Conservation (phyloP, 2,888 invertebrate species). For the Eristalis intricaria region DNA sequence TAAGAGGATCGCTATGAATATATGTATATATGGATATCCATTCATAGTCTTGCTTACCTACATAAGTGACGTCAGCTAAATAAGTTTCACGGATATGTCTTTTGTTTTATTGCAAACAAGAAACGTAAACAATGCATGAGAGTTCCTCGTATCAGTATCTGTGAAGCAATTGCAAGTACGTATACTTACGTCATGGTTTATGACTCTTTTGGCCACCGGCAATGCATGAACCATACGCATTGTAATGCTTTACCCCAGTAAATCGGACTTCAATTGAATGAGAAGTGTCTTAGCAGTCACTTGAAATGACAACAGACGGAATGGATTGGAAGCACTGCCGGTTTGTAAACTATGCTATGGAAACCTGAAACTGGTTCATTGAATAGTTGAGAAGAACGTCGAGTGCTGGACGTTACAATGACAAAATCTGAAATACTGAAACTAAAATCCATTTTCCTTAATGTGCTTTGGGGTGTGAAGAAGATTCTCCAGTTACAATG, state of each 20-base stretch:
- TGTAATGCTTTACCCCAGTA: constrained; percentile 24
- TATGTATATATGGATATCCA: background rate
- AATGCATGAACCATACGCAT: constrained; percentile 24
- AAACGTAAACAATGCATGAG: constrained; percentile 31
- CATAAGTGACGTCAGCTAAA: constrained; percentile 49
- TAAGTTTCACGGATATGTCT: constrained; percentile 4
- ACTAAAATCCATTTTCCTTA: constrained; percentile 65
- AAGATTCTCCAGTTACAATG: constrained; percentile 63
- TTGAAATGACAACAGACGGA: background rate
- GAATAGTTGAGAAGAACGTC: constrained; percentile 11
- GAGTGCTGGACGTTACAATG: constrained; percentile 38
- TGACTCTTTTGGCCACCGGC: constrained; percentile 24
- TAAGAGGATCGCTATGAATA: constrained; percentile 34
- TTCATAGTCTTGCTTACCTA: background rate
- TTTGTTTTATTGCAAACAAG: constrained; percentile 14
- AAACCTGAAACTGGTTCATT: constrained; percentile 43
- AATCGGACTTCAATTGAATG: constrained; percentile 43
- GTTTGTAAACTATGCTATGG: constrained; percentile 4
- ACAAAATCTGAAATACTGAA: constrained; percentile 59
- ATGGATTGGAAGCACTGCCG: background rate
- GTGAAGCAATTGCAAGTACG: constrained; percentile 10
- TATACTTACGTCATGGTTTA: constrained; percentile 53
- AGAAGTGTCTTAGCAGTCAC: background rate
- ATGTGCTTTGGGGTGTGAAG: constrained; percentile 59
- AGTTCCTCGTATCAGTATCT: constrained; percentile 27